Percentiles rank a stretch among this genome's conserved stretches.
Evolutionary conservation across 2,113 vertebrate genomes (phyloP).

Genomic region (Capreolus pygargus): DNA sequence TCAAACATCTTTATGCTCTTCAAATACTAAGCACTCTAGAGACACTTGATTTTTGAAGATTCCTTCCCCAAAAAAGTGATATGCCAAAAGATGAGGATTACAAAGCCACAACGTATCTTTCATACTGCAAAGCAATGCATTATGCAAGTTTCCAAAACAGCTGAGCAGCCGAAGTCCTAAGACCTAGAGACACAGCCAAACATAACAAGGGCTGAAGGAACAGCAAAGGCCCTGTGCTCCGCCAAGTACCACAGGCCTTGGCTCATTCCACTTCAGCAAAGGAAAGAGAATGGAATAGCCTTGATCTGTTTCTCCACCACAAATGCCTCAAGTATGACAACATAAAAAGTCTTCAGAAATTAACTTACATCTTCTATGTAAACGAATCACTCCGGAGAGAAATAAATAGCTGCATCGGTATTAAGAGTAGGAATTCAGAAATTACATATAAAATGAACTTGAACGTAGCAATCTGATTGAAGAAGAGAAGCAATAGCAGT

Average conservation of each 20-base stretch:
- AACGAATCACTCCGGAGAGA: not conserved
- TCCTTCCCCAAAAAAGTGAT: not conserved
- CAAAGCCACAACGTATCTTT: not conserved
- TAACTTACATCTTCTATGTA: constrained; percentile 13
- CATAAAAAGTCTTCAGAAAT: not conserved
- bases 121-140: not conserved
- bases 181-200: not conserved
- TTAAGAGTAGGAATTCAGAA: not conserved
- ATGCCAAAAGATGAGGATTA: not conserved
- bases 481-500: not conserved
- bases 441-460: not conserved
- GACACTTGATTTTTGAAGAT: not conserved
- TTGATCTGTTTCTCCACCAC: not conserved
- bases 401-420: not conserved
- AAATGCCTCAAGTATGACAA: not conserved
- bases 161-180: not conserved
- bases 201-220: constrained; percentile 2
- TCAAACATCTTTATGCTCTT: not conserved
- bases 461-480: not conserved
- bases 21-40: not conserved
- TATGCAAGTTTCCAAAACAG: constrained; percentile 25
- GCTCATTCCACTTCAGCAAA: not conserved
- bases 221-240: not conserved
- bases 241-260: not conserved
- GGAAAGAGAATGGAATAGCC: not conserved